Evolutionary conservation across 2,797 vertebrate genomes (phyloP), one percentile per base, ranked within the genome.

Genomic region (Mus caroli): DNA sequence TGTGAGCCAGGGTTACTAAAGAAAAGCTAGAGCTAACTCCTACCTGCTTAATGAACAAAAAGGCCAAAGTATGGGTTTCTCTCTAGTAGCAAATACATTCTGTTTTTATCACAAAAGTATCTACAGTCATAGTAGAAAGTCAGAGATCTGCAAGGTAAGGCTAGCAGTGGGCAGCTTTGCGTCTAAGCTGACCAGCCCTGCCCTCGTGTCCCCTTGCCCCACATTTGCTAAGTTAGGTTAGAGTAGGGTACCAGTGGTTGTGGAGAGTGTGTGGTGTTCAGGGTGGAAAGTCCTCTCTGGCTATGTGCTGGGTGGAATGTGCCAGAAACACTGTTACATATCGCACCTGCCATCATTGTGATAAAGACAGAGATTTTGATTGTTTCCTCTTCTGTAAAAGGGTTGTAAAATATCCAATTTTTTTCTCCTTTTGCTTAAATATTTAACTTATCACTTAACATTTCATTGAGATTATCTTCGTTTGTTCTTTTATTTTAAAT

Each of bases 401-500:
- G 11, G 17, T 85, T 95, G 20, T 92, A 94, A 93, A 94, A 92
- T 91, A 94, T 73, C 64, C 46, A 76, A 82, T 93, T 92, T 94
- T 43, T 31, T 64, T 24, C 73, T n/a, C 88, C 89, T 92, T 0
- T 88, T 93, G 0, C 26, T 76, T 64, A 79, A 69, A 40, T 60
- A 0, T n/a, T 71, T n/a, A 78, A 28, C 95, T 97, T 34, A 40
- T 96, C 62, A 90, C 71, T 96, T 94, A 64, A 26, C 50, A 80
- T 73, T 64, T 6, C 67, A 97, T 46, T 94, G 73, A 83, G 24
- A 2, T 62, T 50, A 20, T 84, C 22, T 96, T 95, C 79, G 93
- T 97, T 10, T 86, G 9, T 64, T 86, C 3, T 85, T 73, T 82
- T 97, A 88, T 97, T 79, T 97, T 98, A 84, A 96, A 98, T 73